phyloP scores from a whole-genome alignment of 2,113 vertebrate species.

The Xyliphius kryptos region DNA sequence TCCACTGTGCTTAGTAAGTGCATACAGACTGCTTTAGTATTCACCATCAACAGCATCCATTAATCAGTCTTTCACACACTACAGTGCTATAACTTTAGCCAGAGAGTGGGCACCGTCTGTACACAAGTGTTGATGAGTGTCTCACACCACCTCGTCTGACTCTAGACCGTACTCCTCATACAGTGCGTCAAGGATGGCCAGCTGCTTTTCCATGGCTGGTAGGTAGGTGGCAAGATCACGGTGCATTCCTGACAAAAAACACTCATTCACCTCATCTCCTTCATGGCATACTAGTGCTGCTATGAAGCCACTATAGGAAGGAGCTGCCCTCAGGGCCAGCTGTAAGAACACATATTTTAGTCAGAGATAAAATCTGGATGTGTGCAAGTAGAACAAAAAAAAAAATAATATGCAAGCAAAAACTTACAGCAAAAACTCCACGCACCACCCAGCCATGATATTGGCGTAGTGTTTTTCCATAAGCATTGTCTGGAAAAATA shows the following conservation, averaged over 20 bases:
- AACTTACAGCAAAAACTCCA: slow-evolving; percentile 93
- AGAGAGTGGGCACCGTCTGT: no score
- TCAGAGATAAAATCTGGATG: not conserved
- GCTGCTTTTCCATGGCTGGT: slow-evolving; percentile 89
- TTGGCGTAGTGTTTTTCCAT: slow-evolving; percentile 86
- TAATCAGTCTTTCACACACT: no score
- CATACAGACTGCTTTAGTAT: no score
- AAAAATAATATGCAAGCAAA: not conserved
- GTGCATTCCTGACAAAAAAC: slow-evolving; percentile 76
- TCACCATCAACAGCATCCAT: no score
- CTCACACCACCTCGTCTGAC: slow-evolving; percentile 93
- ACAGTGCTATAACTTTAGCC: no score
- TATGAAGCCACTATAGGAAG: slow-evolving; percentile 81
- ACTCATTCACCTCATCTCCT: slow-evolving; percentile 75
- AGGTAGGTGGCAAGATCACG: slow-evolving; percentile 86
- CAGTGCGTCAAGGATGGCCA: slow-evolving; percentile 81
- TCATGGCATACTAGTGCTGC: slow-evolving; percentile 78
- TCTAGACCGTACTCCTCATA: slow-evolving; percentile 91
- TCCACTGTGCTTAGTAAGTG: no score
- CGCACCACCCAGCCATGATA: slow-evolving; percentile 97
- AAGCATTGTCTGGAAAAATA: slow-evolving; percentile 90
- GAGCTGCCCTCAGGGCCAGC: slow-evolving; percentile 90
- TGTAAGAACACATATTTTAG: slow-evolving; percentile 55
- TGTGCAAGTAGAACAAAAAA: not conserved
- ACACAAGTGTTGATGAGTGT: not conserved